Evolutionary conservation across 2,888 invertebrate genomes (phyloP).

Genomic region (Cryptocheilus praepositus): DNA sequence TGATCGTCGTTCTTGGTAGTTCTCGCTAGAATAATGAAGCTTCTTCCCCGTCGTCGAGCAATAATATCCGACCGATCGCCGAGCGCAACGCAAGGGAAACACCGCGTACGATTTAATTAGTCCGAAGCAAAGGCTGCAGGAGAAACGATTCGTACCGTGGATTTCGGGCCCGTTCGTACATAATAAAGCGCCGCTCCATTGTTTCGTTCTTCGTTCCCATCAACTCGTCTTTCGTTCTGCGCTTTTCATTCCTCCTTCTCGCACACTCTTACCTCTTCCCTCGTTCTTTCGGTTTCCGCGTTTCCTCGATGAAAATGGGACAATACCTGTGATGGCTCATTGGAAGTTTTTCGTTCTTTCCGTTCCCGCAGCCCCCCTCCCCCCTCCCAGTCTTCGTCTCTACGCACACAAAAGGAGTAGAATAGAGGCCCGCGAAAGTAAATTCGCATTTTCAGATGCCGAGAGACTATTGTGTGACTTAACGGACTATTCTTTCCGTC

Average conservation of each 20-base stretch:
- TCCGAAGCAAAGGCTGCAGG: conserved; percentile 15
- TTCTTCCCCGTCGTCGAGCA: too few species aligned
- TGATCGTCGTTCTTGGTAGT: neutral
- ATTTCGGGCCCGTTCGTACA: conserved; percentile 32
- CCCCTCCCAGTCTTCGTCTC: neutral
- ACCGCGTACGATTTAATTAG: conserved; percentile 28
- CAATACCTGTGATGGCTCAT: conserved; percentile 43
- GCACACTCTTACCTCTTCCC: conserved; percentile 8
- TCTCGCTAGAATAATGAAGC: too few species aligned
- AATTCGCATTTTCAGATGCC: conserved; percentile 39
- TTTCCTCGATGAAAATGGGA: conserved; percentile 29
- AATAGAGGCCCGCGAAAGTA: conserved; percentile 32
- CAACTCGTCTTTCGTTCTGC: neutral
- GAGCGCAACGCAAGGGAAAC: neutral
- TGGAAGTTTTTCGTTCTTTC: conserved; percentile 38
- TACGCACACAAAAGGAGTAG: neutral
- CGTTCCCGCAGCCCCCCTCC: neutral
- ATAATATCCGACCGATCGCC: too few species aligned
- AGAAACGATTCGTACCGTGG: conserved; percentile 28
- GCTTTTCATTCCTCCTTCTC: conserved; percentile 17
- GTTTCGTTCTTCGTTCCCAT: conserved; percentile 25
- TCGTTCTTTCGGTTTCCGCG: conserved; percentile 11
- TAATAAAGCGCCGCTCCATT: conserved; percentile 49
- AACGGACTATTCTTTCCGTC: conserved; percentile 33
- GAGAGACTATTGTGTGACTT: conserved; percentile 13